These are phyloP conservation scores for Sclerurus mexicanus DNA, from an alignment of 2,113 vertebrate genomes.

Conservation along the genomic window DNA sequence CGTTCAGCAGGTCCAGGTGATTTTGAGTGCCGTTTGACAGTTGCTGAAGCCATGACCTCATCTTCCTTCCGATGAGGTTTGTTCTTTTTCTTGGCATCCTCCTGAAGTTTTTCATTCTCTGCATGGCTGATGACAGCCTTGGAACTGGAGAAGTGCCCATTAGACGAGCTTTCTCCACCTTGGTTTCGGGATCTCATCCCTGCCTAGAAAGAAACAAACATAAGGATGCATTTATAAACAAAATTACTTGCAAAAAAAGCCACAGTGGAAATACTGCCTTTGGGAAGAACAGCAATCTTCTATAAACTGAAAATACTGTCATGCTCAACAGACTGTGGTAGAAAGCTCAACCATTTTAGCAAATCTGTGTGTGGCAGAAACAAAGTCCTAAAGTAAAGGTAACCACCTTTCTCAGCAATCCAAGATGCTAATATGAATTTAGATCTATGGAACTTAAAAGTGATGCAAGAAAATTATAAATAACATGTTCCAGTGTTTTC, in stretches of 20 bases:
- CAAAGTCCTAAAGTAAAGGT: not conserved
- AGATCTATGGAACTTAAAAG: not conserved
- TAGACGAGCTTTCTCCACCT: slow-evolving; percentile 80
- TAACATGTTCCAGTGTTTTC: not conserved
- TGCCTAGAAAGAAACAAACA: slow-evolving; percentile 71
- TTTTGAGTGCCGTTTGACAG: slow-evolving; percentile 78
- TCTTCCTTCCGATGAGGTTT: slow-evolving; percentile 79
- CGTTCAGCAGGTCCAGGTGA: slow-evolving; percentile 64
- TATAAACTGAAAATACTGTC: not conserved
- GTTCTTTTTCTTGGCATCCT: slow-evolving; percentile 84
- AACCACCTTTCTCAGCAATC: not conserved
- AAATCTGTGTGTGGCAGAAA: not conserved
- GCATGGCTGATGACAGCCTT: slow-evolving; percentile 71
- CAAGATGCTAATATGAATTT: not conserved
- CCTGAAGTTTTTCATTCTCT: slow-evolving; percentile 77
- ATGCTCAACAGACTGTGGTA: not conserved
- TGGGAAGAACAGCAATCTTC: not conserved
- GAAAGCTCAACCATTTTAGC: not conserved
- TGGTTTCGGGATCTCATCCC: slow-evolving; percentile 91
- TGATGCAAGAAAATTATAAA: not conserved
- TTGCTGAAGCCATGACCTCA: slow-evolving; percentile 77
- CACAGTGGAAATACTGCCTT: not conserved
- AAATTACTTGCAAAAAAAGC: not conserved
- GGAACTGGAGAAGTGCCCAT: slow-evolving; percentile 76
- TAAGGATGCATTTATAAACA: not conserved